Evolutionary conservation across 2,888 invertebrate genomes (phyloP), one percentile per base, ranked within the genome.

Genomic region (Erebia aethiops): DNA sequence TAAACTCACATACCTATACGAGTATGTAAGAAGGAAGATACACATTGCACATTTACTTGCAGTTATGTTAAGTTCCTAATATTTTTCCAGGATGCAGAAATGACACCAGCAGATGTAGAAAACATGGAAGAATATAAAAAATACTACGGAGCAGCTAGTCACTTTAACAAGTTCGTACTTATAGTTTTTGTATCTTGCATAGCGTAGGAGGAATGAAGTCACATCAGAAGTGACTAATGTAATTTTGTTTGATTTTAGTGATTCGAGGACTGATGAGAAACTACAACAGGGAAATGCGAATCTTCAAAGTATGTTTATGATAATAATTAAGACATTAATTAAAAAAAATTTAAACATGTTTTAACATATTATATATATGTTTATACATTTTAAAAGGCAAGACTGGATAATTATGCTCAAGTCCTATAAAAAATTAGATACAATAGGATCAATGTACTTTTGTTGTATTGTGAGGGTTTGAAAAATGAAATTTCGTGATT

Each of bases 71-170:
- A 21, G 35, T 35, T 35, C 14, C 9, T 26, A 63, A 51, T 26
- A 13, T n/a, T 26, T 18, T 52, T 64, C 16, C 49, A 91, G 89
- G 87, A 87, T 76, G 79, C 79, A n/a, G 88, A 89, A 76, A 75
- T 74, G 11, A 77, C 84, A 56, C 71, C 76, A 41, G 64, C 66
- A 14, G 73, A 75, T 58, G 71, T 73, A 8, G 75, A 75, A 62
- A 69, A 72, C 56, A 71, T 77, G n/a, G 82, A 79, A 66, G 80
- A 80, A 41, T 77, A 81, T 16, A 86, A 85, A 74, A 79, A 82
- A 26, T 93, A 93, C 76, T 93, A 92, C 73, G 93, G 93, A 18
- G 93, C 93, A 51, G 93, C 93, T n/a, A 86, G 79, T 75, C 84
- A 89, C 74, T 80, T 91, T 18, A 92, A 92, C 75, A 91, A 89